Evolutionary conservation across 2,888 invertebrate species (phyloP), one percentile per base, ranked within the genome.

Genomic region (Dryobotodes eremita): DNA sequence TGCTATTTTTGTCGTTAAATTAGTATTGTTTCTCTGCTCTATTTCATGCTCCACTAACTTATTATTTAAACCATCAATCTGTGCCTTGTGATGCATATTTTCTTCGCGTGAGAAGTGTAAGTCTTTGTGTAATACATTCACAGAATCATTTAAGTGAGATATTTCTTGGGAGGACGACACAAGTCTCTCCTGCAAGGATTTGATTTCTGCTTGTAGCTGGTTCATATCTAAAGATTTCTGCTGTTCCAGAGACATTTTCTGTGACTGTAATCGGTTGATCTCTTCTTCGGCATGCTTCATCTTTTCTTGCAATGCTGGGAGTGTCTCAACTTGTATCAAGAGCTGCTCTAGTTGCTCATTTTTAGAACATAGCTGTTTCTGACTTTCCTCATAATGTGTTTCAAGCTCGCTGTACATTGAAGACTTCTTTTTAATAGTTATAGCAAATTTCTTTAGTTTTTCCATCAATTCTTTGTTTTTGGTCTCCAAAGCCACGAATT

Each of bases 361-460:
- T 87, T 94, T 95, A 15, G 83, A 79, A 87, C 92, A 91, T 17
- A 95, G 84, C 86, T 95, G 93, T 88, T 93, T 95, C 89, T 95
- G 94, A 66, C 91, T 90, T 82, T 95, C 94, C 57, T 90, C 90
- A 59, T 94, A 91, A 85, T 97, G 97, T 66, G 93, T 92, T 94
- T 98, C 98, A 57, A 98, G 93, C 84, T 98, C 98, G 57, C 97
- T 95, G 87, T 97, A 98, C 83, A 97, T 97, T 0, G 96, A 92
- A 0, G 97, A 97, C 91, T 98, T 98, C 91, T 98, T 98, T 92
- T 98, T 98, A 17, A 98, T 96, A 90, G 97, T 98, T 0, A 98
- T 97, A 0, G 98, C 98, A 89, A 98, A 97, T 90, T 98, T 98
- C 91, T 98, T 98, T 91, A 98, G 97, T 93, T 98, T 98, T 77